A percentile compares a stretch with the other conserved stretches of the same genome.
Conservation (phyloP, 1,140 invertebrate species). For the Drosophila eugracilis region DNA sequence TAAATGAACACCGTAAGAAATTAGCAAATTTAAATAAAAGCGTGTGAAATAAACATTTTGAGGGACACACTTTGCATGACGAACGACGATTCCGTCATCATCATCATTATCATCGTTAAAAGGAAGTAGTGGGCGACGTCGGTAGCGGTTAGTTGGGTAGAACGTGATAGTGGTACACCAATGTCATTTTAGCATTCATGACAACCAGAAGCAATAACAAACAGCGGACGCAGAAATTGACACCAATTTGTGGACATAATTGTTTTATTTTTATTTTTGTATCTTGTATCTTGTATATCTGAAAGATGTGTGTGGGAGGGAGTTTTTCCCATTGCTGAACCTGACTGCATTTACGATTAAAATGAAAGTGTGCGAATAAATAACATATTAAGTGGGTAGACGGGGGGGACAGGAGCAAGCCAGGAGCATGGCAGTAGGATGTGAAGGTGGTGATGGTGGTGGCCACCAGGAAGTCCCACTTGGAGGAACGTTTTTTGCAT, state of each 20-base stretch:
- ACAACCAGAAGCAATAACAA: slow-evolving; percentile 26
- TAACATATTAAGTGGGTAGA: slow-evolving; percentile 34
- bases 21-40: slow-evolving; percentile 73
- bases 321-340: slow-evolving; percentile 3
- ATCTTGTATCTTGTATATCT: too few relatives aligned
- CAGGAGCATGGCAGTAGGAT: not conserved
- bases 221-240: slow-evolving; percentile 55
- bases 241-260: slow-evolving; percentile 67
- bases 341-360: slow-evolving; percentile 42
- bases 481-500: slow-evolving; percentile 30
- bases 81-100: slow-evolving; percentile 30
- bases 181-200: slow-evolving; percentile 63
- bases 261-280: slow-evolving; percentile 45
- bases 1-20: slow-evolving; percentile 68
- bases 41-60: slow-evolving; percentile 66
- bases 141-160: not conserved
- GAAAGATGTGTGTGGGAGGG: too few relatives aligned
- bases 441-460: too few relatives aligned
- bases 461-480: slow-evolving; percentile 31
- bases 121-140: slow-evolving; percentile 6
- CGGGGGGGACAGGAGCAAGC: not conserved
- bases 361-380: slow-evolving; percentile 56
- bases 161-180: slow-evolving; percentile 14
- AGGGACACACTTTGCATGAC: slow-evolving; percentile 40
- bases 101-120: too few relatives aligned